phyloP scores from a whole-genome alignment of 2,888 invertebrate species.

The Tridacna crocea region DNA sequence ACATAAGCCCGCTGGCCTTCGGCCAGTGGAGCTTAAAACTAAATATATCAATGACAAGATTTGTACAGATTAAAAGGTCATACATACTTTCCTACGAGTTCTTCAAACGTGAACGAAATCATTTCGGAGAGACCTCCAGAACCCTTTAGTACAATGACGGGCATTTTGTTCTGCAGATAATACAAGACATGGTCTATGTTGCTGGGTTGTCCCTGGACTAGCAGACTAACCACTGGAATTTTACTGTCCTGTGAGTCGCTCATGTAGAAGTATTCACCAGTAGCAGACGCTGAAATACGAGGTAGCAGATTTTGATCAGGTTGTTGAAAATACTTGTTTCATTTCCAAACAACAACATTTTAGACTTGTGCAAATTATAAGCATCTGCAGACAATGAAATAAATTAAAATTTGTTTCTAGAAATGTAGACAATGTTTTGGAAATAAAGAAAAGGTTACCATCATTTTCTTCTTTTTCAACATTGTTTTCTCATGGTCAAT shows the following conservation, averaged over 20 bases:
- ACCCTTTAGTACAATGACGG: constrained; percentile 83
- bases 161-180: constrained; percentile 82
- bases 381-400: too few species aligned
- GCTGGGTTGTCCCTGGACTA: constrained; percentile 83
- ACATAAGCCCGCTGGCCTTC: too few species aligned
- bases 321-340: too few species aligned
- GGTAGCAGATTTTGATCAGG: not conserved
- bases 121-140: constrained; percentile 83
- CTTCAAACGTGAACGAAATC: constrained; percentile 81
- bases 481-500: too few species aligned
- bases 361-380: too few species aligned
- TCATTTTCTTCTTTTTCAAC: too few species aligned
- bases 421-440: too few species aligned
- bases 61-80: not conserved
- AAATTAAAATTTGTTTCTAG: too few species aligned
- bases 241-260: constrained; percentile 40
- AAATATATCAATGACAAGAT: too few species aligned
- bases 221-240: constrained; percentile 82
- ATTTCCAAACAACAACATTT: too few species aligned
- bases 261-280: not conserved
- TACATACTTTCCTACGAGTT: constrained; percentile 79
- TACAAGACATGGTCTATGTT: constrained; percentile 81
- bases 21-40: too few species aligned
- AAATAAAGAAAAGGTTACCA: too few species aligned
- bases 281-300: not conserved